Conservation (phyloP, 2,888 invertebrate genomes). For the Brassicogethes aeneus region DNA sequence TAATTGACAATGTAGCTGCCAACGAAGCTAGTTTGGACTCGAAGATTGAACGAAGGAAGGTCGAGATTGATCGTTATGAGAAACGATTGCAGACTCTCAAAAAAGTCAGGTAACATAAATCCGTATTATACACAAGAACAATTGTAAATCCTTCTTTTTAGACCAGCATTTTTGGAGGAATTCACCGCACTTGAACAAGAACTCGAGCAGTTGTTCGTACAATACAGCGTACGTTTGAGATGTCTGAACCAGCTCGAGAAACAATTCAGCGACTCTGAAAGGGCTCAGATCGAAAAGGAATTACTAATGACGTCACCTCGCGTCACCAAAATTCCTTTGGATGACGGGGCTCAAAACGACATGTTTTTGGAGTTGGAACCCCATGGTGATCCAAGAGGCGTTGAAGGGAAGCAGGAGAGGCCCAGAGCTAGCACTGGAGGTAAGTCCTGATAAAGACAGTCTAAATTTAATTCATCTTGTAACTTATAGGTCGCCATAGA, state of each 20-base stretch:
- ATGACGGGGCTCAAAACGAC: slow-evolving; percentile 23
- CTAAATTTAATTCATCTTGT: background rate
- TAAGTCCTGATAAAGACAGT: slow-evolving; percentile 19
- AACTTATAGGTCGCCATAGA: slow-evolving; percentile 6
- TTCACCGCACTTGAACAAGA: slow-evolving; percentile 83
- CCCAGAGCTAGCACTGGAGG: slow-evolving; percentile 53
- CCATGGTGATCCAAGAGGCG: slow-evolving; percentile 10
- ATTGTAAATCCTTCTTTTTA: slow-evolving; percentile 29
- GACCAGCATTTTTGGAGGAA: slow-evolving; percentile 95
- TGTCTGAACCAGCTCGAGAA: slow-evolving; percentile 84
- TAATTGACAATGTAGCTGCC: slow-evolving; percentile 77
- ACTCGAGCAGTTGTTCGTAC: slow-evolving; percentile 72
- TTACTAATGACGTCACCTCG: slow-evolving; percentile 51
- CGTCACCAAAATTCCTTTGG: slow-evolving; percentile 45
- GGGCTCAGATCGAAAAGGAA: slow-evolving; percentile 67
- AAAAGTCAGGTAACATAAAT: slow-evolving; percentile 66
- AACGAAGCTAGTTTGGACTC: slow-evolving; percentile 84
- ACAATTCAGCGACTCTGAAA: slow-evolving; percentile 73
- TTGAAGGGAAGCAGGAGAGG: slow-evolving; percentile 37
- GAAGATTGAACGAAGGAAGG: slow-evolving; percentile 83
- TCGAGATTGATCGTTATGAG: slow-evolving; percentile 86
- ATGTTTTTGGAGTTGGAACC: slow-evolving; percentile 28
- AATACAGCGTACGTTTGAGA: slow-evolving; percentile 81
- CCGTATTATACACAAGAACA: background rate
- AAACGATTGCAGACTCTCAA: slow-evolving; percentile 88